Conservation (phyloP, 2,113 vertebrate genomes). For the Synodontis membranacea region DNA sequence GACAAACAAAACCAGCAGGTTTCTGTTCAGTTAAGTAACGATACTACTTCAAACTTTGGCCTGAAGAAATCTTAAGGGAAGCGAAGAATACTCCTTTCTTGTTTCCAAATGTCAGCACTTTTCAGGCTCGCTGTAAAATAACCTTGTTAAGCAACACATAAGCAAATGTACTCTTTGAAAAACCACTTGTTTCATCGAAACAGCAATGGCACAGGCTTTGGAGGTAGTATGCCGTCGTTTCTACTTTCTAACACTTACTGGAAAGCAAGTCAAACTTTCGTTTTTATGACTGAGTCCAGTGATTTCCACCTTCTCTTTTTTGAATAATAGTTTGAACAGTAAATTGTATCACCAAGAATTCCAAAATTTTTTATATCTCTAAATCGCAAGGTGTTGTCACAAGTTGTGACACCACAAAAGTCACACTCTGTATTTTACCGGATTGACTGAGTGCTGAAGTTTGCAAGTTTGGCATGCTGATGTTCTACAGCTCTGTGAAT, state of each 20-base stretch:
- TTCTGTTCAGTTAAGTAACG: neutral
- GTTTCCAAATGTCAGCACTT: conserved; percentile 44
- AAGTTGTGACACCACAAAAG: neutral
- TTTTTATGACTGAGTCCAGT: neutral
- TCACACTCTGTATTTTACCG: neutral
- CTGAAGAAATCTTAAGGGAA: neutral
- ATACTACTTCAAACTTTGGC: neutral
- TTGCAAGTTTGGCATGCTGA: neutral
- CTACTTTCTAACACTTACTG: neutral
- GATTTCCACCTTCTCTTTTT: neutral
- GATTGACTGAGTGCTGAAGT: conserved; percentile 8
- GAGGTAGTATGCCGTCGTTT: neutral
- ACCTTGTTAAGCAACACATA: conserved; percentile 35
- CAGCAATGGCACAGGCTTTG: conserved; percentile 3
- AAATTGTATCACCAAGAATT: neutral
- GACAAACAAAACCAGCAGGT: neutral
- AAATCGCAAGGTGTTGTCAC: neutral
- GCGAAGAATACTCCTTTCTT: neutral
- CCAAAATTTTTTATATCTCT: neutral
- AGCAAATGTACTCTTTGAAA: conserved; percentile 37
- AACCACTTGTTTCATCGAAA: conserved; percentile 24
- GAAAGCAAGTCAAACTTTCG: neutral
- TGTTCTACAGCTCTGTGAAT: neutral
- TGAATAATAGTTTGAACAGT: neutral
- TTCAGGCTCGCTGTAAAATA: conserved; percentile 29